A percentile compares a stretch with the other conserved stretches of the same genome.
phyloP scores from a whole-genome alignment of 2,888 invertebrate species.

The Drosophila atripex region DNA sequence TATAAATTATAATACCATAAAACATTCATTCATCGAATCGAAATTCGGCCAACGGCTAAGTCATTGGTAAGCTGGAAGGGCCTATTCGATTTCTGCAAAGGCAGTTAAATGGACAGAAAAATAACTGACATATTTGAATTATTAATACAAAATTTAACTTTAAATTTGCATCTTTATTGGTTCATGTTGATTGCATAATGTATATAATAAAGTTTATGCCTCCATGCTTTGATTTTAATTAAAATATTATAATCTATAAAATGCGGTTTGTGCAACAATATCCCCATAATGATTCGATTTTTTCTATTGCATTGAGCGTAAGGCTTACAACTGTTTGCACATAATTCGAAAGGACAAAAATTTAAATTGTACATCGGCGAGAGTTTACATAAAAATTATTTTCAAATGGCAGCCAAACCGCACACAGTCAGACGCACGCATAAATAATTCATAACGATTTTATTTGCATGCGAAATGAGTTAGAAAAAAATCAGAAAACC shows the following conservation, averaged over 20 bases:
- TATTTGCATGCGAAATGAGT: conserved; percentile 79
- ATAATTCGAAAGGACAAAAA: conserved; percentile 65
- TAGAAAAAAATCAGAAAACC: conserved; percentile 41
- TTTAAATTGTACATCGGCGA: conserved; percentile 53
- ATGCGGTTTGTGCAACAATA: conserved; percentile 58
- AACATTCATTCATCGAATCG: not conserved
- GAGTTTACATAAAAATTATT: conserved; percentile 58
- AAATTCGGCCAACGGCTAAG: not conserved
- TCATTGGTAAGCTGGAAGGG: conserved; percentile 1
- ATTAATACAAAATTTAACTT: conserved; percentile 30
- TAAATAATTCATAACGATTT: conserved; percentile 78
- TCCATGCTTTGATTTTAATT: conserved; percentile 41
- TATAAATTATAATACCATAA: conserved; percentile 58
- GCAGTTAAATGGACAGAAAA: not conserved
- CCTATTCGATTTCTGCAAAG: conserved; percentile 19
- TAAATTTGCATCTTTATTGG: conserved; percentile 49
- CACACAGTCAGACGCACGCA: conserved; percentile 60
- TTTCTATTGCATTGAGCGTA: conserved; percentile 7
- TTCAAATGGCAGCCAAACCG: conserved; percentile 60
- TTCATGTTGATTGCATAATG: conserved; percentile 42
- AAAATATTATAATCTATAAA: conserved; percentile 50
- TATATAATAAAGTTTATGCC: conserved; percentile 25
- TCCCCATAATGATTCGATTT: conserved; percentile 24
- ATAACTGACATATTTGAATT: conserved; percentile 21
- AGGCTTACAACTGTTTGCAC: conserved; percentile 60